Evolutionary conservation across 2,113 vertebrate genomes (phyloP).

Genomic region (Eclectus roratus): DNA sequence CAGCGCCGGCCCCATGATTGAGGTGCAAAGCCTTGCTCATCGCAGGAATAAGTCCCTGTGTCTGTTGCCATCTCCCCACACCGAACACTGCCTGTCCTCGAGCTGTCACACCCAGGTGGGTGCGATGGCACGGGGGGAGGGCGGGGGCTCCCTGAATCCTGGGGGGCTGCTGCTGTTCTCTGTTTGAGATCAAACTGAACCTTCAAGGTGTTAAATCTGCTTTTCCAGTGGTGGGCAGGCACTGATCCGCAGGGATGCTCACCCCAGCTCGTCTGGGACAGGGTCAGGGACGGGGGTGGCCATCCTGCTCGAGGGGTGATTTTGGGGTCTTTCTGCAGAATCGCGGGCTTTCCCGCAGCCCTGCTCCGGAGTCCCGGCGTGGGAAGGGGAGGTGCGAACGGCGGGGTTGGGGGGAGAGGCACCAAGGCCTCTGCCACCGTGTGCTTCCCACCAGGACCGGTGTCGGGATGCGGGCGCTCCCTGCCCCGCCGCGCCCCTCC

Average conservation of each 20-base stretch:
- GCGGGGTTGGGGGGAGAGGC: rapidly evolving
- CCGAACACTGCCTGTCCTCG: background rate
- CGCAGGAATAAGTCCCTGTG: background rate
- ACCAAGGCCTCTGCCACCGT: background rate
- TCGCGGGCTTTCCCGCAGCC: too few species aligned
- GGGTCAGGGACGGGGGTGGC: rapidly evolving
- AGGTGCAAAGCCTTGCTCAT: too few species aligned
- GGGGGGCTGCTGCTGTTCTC: background rate
- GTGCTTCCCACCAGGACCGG: rapidly evolving
- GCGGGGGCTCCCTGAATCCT: too few species aligned
- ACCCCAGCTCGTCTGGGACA: rapidly evolving
- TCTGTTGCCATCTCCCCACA: background rate
- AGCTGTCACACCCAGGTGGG: background rate
- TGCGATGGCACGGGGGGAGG: background rate
- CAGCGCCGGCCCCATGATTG: background rate
- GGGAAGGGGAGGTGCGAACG: too few species aligned
- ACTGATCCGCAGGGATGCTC: background rate
- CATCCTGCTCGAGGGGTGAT: rapidly evolving
- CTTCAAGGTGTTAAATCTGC: too few species aligned
- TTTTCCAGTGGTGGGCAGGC: rapidly evolving
- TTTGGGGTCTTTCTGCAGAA: background rate
- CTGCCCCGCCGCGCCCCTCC: too few species aligned
- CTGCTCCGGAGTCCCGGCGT: background rate
- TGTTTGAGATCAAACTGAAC: background rate
- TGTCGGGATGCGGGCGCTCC: too few species aligned